These are phyloP conservation scores for Acrossocheilus fasciatus DNA, from an alignment of 2,797 vertebrate genomes.

Conservation along the genomic window DNA sequence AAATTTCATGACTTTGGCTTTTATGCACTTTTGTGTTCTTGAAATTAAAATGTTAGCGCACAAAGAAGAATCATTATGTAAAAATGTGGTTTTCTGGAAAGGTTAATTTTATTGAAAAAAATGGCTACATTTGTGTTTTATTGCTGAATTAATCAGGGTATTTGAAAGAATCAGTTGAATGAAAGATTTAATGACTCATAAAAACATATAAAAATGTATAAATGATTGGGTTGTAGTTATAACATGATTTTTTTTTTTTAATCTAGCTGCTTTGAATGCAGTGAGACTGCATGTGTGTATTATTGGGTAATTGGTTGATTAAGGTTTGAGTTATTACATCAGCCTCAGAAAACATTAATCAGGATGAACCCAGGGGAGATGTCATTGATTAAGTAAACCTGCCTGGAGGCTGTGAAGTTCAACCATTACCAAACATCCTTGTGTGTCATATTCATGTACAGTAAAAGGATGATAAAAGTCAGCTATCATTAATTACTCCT, in stretches of 20 bases:
- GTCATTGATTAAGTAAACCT: slow-evolving; percentile 72
- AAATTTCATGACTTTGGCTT: not conserved
- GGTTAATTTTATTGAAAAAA: not conserved
- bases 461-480: not conserved
- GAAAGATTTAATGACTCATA: not conserved
- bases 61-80: not conserved
- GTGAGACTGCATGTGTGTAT: not conserved
- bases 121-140: not conserved
- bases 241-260: not conserved
- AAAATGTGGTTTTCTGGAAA: not conserved
- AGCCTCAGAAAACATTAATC: slow-evolving; percentile 70
- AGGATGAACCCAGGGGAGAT: slow-evolving; percentile 61
- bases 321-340: slow-evolving; percentile 47
- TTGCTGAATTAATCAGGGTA: not conserved
- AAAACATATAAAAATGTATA: not conserved
- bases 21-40: not conserved
- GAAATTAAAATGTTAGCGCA: not conserved
- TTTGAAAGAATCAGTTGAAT: not conserved
- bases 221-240: not conserved
- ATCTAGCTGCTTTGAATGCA: not conserved
- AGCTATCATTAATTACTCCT: not conserved
- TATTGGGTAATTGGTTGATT: slow-evolving; percentile 27
- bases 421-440: not conserved
- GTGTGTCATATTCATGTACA: not conserved
- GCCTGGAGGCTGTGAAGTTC: slow-evolving; percentile 62